These are phyloP conservation scores for Halyomorpha halys DNA, from an alignment of 1,140 invertebrate species.

Conservation along the genomic window DNA sequence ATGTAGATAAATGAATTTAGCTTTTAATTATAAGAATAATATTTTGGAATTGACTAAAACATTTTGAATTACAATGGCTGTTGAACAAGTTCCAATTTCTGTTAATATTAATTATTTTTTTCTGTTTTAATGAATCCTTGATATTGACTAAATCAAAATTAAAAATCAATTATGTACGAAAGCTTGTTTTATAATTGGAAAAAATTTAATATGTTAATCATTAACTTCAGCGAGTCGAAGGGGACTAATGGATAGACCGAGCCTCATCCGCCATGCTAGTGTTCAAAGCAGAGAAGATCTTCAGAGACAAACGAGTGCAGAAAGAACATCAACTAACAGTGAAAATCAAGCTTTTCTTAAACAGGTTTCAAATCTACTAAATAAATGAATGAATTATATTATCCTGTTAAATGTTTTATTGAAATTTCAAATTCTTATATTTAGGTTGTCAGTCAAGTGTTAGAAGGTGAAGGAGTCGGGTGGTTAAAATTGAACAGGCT, in stretches of 20 bases:
- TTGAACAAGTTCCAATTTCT: too few species aligned
- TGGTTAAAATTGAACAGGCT: conserved; percentile 91
- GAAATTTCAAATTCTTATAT: conserved; percentile 23
- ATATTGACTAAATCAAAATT: too few species aligned
- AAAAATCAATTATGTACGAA: too few species aligned
- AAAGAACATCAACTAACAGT: conserved; percentile 59
- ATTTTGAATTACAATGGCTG: too few species aligned
- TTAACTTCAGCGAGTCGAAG: conserved; percentile 47
- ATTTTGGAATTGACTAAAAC: too few species aligned
- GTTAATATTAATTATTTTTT: too few species aligned
- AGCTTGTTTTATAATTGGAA: too few species aligned
- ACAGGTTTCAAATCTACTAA: conserved; percentile 44
- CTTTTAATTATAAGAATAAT: too few species aligned
- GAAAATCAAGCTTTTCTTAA: conserved; percentile 82
- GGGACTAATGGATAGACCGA: conserved; percentile 78
- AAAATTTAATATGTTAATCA: not conserved
- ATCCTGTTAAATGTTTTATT: not conserved
- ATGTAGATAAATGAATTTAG: too few species aligned
- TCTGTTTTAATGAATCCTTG: too few species aligned
- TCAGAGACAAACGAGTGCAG: conserved; percentile 51
- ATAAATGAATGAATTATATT: not conserved
- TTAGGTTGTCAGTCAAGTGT: conserved; percentile 78
- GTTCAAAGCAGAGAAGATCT: conserved; percentile 44
- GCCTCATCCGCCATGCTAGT: conserved; percentile 72
- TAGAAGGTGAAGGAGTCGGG: conserved; percentile 92